phyloP scores from a whole-genome alignment of 2,888 invertebrate species.

The Eupithecia subfuscata region DNA sequence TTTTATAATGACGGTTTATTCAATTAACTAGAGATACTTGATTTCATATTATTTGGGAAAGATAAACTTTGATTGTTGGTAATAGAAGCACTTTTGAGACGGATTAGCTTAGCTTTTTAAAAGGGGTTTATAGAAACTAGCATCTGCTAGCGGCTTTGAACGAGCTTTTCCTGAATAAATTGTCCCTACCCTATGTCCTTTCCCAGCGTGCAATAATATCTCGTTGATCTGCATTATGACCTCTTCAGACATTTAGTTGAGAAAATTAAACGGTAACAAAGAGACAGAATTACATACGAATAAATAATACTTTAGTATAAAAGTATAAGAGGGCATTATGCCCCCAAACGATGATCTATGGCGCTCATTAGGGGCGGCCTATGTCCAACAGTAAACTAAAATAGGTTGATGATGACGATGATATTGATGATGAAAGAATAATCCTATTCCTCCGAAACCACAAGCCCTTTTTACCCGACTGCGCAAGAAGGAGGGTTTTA shows the following conservation, averaged over 20 bases:
- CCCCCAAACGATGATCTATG: too few relatives aligned
- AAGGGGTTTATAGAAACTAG: neutral
- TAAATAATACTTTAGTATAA: neutral
- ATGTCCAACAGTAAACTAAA: too few relatives aligned
- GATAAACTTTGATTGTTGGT: neutral
- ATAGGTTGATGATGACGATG: too few relatives aligned
- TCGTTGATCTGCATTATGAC: neutral
- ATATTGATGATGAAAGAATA: too few relatives aligned
- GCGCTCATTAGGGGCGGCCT: too few relatives aligned
- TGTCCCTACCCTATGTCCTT: neutral
- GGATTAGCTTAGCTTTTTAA: neutral
- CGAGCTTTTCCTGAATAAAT: neutral
- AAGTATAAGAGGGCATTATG: neutral
- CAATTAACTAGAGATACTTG: slow-evolving; percentile 10
- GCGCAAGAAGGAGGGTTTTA: too few relatives aligned
- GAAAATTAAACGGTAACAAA: neutral
- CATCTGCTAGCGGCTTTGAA: too few relatives aligned
- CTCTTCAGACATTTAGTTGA: neutral
- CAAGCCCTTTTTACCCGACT: neutral
- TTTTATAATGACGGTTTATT: slow-evolving; percentile 7
- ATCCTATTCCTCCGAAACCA: neutral
- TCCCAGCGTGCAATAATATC: neutral
- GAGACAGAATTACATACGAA: neutral
- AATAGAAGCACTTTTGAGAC: neutral
- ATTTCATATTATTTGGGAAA: neutral